phyloP scores from a whole-genome alignment of 1,140 invertebrate genomes.

The Philopotamus ludificatus region DNA sequence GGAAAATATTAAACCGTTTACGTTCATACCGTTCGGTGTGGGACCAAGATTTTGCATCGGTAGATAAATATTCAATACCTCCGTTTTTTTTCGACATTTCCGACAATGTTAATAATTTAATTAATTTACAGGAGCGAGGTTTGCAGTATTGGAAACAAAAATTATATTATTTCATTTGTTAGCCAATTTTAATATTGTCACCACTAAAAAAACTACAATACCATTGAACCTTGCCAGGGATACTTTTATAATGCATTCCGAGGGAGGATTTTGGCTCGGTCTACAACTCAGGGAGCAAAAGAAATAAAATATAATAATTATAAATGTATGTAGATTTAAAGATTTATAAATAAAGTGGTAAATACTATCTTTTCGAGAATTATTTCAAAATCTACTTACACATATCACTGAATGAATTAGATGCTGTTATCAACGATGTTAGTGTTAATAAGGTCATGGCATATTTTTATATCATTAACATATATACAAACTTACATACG shows the following conservation, averaged over 20 bases:
- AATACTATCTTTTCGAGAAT: conserved; percentile 11
- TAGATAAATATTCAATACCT: conserved; percentile 27
- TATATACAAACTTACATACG: not conserved
- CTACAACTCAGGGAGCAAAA: conserved; percentile 36
- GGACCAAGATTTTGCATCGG: conserved; percentile 56
- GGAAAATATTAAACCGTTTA: conserved; percentile 40
- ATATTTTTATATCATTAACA: not conserved
- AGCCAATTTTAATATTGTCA: conserved; percentile 43
- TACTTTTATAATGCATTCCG: conserved; percentile 40
- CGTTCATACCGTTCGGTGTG: conserved; percentile 48
- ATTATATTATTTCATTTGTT: conserved; percentile 45
- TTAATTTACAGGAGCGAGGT: conserved; percentile 42
- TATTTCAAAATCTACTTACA: too few relatives aligned
- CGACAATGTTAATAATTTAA: not conserved
- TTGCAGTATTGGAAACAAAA: conserved; percentile 49
- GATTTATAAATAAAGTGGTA: not conserved
- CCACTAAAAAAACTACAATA: conserved; percentile 40
- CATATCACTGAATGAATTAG: too few relatives aligned
- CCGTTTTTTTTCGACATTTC: not conserved
- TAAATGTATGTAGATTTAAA: not conserved
- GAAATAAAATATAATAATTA: not conserved
- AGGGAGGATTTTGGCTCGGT: conserved; percentile 45
- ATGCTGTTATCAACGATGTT: too few relatives aligned
- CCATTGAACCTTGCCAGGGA: conserved; percentile 41
- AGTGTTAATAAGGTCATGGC: too few relatives aligned